Evolutionary conservation across 2,888 invertebrate genomes (phyloP), one percentile per base, ranked within the genome.

Genomic region (Phorcus lineatus): DNA sequence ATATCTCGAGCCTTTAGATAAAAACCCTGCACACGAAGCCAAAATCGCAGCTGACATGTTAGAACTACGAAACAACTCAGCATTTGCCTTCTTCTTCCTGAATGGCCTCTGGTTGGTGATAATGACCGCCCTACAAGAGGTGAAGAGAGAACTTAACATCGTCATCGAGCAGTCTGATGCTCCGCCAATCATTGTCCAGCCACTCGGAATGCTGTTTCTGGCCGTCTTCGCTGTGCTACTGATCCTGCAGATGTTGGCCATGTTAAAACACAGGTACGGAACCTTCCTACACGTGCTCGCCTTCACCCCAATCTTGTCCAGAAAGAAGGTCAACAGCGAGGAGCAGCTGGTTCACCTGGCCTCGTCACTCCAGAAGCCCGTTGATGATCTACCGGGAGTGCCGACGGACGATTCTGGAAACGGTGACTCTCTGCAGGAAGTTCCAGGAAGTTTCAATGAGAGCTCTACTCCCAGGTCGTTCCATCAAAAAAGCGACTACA

Each of bases 61-160:
- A 95, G 98, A 98, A 93, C 95, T 99, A 91, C 95, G 99, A 93
- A 97, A 99, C 95, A 96, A 97, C 91, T 96, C 85, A 2, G 82
- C 86, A 3, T 90, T 90, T 77, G 88, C 84, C 11, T 98, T 99
- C 95, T 97, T 99, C 95, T 98, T 99, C 98, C 94, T 97, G 94
- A 99, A 99, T 95, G 97, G 98, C 87, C 96, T 99, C 91, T 99
- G 99, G 95, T 97, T 99, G 92, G 95, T 99, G 94, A 97, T 98
- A 53, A 89, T 88, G 82, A 85, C 83, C 28, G 85, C 86, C 7
- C 84, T 88, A 55, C 87, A 83, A n/a, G 81, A 83, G 54, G 86
- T 84, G n/a, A 84, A 83, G 24, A 55, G 77, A 0, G 75, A 82
- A 13, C 67, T 85, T 17, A 81, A 81, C 62, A 80, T 86, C 28